Percentiles rank a stretch among this genome's conserved stretches.
These are phyloP conservation scores for Spea hammondii DNA, from an alignment of 2,797 vertebrate genomes.

Conservation along the genomic window DNA sequence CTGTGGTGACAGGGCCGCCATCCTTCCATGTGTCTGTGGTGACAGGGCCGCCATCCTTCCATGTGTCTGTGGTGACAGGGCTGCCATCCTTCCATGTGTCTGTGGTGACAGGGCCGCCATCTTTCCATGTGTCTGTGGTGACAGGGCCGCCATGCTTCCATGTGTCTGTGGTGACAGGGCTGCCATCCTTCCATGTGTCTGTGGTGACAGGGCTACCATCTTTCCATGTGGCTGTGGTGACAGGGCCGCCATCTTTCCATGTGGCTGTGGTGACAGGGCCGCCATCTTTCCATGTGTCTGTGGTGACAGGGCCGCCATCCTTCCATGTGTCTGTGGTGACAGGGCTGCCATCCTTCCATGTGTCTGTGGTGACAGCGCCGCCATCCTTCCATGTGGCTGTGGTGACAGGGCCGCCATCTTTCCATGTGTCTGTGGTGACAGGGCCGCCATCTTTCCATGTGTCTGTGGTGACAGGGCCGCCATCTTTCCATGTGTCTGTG, in stretches of 20 bases:
- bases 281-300: too few species aligned
- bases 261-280: too few species aligned
- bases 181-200: too few species aligned
- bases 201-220: too few species aligned
- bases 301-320: background rate
- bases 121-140: too few species aligned
- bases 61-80: background rate
- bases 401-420: background rate
- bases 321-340: too few species aligned
- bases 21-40: too few species aligned
- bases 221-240: too few species aligned
- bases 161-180: conserved; percentile 3
- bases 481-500: background rate
- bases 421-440: background rate
- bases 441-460: too few species aligned
- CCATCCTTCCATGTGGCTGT: too few species aligned
- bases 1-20: too few species aligned
- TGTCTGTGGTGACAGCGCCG: background rate
- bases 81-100: background rate
- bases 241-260: too few species aligned
- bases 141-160: background rate
- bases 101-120: background rate
- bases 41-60: background rate
- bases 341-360: background rate
- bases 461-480: background rate